phyloP scores from a whole-genome alignment of 2,113 vertebrate species.

The Romanogobio albipinnatus region DNA sequence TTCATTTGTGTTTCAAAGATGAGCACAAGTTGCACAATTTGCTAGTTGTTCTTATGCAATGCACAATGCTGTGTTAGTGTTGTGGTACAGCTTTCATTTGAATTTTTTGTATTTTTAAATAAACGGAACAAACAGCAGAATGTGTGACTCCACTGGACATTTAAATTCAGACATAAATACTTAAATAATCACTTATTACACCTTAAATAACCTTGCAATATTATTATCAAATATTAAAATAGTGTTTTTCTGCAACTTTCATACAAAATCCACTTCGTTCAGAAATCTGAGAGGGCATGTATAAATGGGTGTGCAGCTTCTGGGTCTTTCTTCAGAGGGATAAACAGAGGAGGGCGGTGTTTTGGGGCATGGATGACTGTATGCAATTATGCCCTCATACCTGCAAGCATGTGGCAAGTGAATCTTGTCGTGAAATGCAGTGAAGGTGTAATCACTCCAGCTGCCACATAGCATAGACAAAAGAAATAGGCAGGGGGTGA shows the following conservation, averaged over 20 bases:
- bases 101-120: too few relatives aligned
- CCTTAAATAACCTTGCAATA: background rate
- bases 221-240: background rate
- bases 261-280: background rate
- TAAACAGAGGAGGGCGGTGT: background rate
- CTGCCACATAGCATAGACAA: background rate
- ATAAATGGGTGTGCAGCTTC: background rate
- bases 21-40: too few relatives aligned
- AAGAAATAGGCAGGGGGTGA: conserved; percentile 8
- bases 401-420: conserved; percentile 13
- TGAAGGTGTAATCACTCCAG: conserved; percentile 17
- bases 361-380: background rate
- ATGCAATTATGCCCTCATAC: background rate
- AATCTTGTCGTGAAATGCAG: background rate
- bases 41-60: too few relatives aligned
- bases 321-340: background rate
- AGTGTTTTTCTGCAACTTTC: background rate
- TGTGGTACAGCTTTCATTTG: too few relatives aligned
- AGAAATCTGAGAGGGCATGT: background rate
- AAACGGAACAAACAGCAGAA: background rate
- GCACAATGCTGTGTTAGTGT: too few relatives aligned
- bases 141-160: too few relatives aligned
- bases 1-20: too few relatives aligned
- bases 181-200: background rate
- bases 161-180: background rate